Evolutionary conservation across 2,797 vertebrate genomes (phyloP), one percentile per base, ranked within the genome.

Genomic region (Rhadinocentrus ornatus): DNA sequence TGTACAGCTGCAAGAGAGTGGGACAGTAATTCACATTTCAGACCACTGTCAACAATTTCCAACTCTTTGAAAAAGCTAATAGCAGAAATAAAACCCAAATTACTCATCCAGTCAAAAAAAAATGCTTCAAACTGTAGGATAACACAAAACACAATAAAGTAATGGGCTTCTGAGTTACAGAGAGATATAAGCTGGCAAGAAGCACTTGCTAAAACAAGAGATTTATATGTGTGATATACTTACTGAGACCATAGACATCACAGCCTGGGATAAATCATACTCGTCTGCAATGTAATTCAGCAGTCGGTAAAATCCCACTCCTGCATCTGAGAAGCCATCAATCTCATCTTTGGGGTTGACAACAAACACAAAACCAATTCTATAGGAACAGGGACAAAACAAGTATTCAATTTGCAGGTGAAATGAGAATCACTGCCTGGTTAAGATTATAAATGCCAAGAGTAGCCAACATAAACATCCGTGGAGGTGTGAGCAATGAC

Each of bases 311-410:
- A 99, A 94, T 82, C 96, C 96, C 77, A 97, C 90, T 62, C 97
- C 97, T 52, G 95, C 93, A 62, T 98, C 96, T 57, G 90, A 75
- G 80, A 89, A 91, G 77, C 95, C 96, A 93, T 98, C 95, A 77
- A 94, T 90, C 83, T 94, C 91, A 88, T 97, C 95, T 83, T 95
- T 89, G 39, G 93, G 87, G 93, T 90, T 96, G 91, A 99, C 91
- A 91, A 97, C 81, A 89, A 99, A 97, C 88, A 98, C 96, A 91
- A 98, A 96, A 82, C 98, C 98, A 93, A 99, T 96, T 93, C 97
- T 99, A 84, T 57, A 76, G 69, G 73, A 88, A 78, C 31, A 73
- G 66, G 69, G 48, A 57, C 44, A 66, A 91, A 87, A 79, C 80
- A 85, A 84, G 81, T 79, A 82, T 87, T 90, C 74, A 87, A 88